These are phyloP conservation scores for Parapristionchus giblindavisi DNA, from an alignment of 2,888 invertebrate species.

Conservation along the genomic window DNA sequence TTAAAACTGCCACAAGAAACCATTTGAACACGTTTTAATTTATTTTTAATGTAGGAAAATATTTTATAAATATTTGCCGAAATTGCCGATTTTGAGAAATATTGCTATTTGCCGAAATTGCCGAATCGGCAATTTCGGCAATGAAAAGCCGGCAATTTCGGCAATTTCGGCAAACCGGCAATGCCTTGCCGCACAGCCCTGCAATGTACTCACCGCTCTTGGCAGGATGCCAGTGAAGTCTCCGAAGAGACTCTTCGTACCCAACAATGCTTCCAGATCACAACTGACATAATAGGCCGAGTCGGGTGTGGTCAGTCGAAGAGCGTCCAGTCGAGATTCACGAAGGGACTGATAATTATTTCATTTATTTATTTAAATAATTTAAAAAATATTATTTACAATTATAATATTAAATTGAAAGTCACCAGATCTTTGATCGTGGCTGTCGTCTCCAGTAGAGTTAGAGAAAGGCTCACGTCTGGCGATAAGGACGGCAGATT, in stretches of 20 bases:
- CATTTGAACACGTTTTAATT: no score
- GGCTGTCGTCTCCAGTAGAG: constrained; percentile 7
- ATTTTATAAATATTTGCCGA: no score
- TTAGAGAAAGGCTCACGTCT: neutral
- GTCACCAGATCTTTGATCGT: constrained; percentile 26
- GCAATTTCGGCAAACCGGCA: no score
- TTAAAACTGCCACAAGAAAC: no score
- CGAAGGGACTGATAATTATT: constrained; percentile 15
- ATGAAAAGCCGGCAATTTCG: no score
- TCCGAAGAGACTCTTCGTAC: constrained; percentile 12
- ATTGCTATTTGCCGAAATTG: no score
- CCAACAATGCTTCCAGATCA: neutral
- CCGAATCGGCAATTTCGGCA: no score
- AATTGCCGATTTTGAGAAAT: no score
- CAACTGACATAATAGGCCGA: constrained; percentile 12
- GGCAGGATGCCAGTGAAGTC: constrained; percentile 5
- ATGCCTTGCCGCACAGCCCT: no score
- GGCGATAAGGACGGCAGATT: neutral
- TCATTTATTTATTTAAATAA: neutral
- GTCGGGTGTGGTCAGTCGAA: neutral
- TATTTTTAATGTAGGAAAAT: no score
- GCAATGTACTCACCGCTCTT: neutral
- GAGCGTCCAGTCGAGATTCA: constrained; percentile 29
- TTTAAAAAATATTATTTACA: neutral
- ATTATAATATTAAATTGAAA: neutral